These are phyloP conservation scores for Gambelia wislizenii DNA, from an alignment of 2,797 vertebrate genomes.

Conservation along the genomic window DNA sequence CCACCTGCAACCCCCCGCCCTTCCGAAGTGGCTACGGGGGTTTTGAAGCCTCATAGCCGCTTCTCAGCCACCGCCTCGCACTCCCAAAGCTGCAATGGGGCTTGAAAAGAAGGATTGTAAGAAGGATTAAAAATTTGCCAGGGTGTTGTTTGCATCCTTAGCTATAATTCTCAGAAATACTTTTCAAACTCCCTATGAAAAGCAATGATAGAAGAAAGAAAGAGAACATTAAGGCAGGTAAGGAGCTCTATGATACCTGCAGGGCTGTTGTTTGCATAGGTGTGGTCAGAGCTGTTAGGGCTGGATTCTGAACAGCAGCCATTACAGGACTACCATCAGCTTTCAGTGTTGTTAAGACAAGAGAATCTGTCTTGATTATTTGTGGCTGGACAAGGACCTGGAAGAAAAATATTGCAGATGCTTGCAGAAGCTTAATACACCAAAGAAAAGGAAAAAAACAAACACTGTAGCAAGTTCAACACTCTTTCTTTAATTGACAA, in stretches of 20 bases:
- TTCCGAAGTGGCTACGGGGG: too few species aligned
- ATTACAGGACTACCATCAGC: constrained; percentile 93
- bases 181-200: not conserved
- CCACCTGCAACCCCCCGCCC: too few species aligned
- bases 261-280: constrained; percentile 93
- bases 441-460: not conserved
- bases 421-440: not conserved
- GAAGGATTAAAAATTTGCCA: too few species aligned
- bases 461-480: not conserved
- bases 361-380: constrained; percentile 96
- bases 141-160: too few species aligned
- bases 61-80: too few species aligned
- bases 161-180: not conserved
- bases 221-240: not conserved
- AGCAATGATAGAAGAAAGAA: not conserved
- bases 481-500: not conserved
- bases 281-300: constrained; percentile 88
- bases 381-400: constrained; percentile 97
- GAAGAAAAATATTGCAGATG: constrained; percentile 23
- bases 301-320: constrained; percentile 92
- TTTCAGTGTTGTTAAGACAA: constrained; percentile 95
- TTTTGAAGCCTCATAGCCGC: too few species aligned
- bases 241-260: constrained; percentile 83
- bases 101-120: too few species aligned
- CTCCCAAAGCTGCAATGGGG: too few species aligned